A percentile compares a stretch with the other conserved stretches of the same genome.
phyloP scores from a whole-genome alignment of 2,113 vertebrate genomes.

The Callocephalon fimbriatum region DNA sequence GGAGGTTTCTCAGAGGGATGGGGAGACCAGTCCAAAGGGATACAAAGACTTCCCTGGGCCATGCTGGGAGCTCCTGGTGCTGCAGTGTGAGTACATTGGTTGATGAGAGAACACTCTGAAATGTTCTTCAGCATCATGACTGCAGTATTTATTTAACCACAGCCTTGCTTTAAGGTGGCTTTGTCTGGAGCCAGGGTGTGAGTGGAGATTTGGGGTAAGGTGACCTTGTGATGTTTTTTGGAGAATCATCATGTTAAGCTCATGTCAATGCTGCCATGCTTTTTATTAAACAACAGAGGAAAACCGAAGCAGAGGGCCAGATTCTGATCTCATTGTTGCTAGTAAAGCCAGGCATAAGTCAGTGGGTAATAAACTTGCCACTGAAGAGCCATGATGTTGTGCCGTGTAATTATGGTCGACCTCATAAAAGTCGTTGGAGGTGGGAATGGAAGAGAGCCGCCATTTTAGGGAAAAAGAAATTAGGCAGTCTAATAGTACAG shows the following conservation, averaged over 20 bases:
- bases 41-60: neutral
- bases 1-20: neutral
- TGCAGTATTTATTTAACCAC: neutral
- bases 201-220: neutral
- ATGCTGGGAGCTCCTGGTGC: neutral
- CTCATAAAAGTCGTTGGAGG: neutral
- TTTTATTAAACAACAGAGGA: neutral
- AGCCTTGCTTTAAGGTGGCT: neutral
- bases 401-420: neutral
- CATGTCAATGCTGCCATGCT: rapidly evolving
- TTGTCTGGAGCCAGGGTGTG: neutral
- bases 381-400: neutral
- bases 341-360: neutral
- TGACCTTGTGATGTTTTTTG: neutral
- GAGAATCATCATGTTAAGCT: neutral
- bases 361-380: neutral
- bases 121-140: neutral
- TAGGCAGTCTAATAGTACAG: neutral
- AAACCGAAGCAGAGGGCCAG: neutral
- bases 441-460: neutral
- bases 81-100: rapidly evolving
- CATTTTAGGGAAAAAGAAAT: neutral
- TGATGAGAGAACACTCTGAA: neutral
- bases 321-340: neutral
- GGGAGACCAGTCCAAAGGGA: neutral